Base-by-base conservation (phyloP, 2,888 invertebrate species). In the Caradrina clavipalpis region DNA sequence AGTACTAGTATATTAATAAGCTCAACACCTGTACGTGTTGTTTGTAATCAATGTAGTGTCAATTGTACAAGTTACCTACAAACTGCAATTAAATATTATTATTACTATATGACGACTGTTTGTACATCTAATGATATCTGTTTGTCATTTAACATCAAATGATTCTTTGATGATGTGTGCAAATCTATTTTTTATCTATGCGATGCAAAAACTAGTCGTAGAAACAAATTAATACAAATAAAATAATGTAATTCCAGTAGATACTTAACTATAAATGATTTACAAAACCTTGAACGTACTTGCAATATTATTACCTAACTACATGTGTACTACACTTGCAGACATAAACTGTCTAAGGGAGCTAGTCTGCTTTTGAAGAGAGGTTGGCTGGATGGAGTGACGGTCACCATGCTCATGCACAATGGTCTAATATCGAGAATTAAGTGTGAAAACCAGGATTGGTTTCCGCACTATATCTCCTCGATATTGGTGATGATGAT, bases 101-200 rank as follows among this genome's bases (percentile, higher is more conserved):
- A 78, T 69, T 76, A 70, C 13, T 70, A 0, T 53, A 69, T 59
- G 63, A 72, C 63, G 51, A 80, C 65, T 69, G 61, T 67, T 76
- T 61, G 45, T 31, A 62, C 2, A 42, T 59, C 51, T 55, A 57
- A 70, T 77, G 53, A 55, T 61, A 69, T 75, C 13, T 56, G 50
- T 69, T 75, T 78, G 58, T 79, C 51, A 69, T 66, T 62, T 56
- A 75, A 13, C 21, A 39, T 53, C 63, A 76, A 81, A 81, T 73
- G 80, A 68, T 72, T 72, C 7, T 73, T 79, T 76, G 54, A 80
- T 73, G 66, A 76, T 67, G 58, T 15, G 17, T 62, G 35, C 65
- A 49, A 81, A 81, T 81, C 66, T 68, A 56, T 69, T 67, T 77
- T 76, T 81, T 80, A 80, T 66, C 19, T 39, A 1, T 53, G 13